Conservation (phyloP, 2,113 vertebrate species). For the Thalassoma bifasciatum region DNA sequence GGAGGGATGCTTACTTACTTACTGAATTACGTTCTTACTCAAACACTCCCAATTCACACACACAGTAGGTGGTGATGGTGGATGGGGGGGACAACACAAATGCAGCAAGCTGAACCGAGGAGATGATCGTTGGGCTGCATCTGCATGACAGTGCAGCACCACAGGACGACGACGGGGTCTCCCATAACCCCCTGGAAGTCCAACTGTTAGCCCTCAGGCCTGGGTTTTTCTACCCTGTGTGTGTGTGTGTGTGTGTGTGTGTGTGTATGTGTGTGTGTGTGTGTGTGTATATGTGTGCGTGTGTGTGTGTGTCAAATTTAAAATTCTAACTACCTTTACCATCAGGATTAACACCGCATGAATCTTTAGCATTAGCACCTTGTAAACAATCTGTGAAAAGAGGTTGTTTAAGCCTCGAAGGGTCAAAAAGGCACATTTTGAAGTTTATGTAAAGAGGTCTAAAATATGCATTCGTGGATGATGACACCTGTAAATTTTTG, state of each 20-base stretch:
- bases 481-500: background rate
- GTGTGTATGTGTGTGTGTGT: slow-evolving; percentile 26
- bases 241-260: slow-evolving; percentile 30
- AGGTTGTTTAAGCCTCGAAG: background rate
- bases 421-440: background rate
- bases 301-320: slow-evolving; percentile 47
- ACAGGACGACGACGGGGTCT: slow-evolving; percentile 51
- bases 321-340: slow-evolving; percentile 40
- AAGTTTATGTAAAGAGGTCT: background rate
- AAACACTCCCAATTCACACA: slow-evolving; percentile 14
- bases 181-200: slow-evolving; percentile 38
- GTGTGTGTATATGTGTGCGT: slow-evolving; percentile 19
- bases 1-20: slow-evolving; percentile 68
- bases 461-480: background rate
- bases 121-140: slow-evolving; percentile 67
- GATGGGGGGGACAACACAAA: slow-evolving; percentile 62
- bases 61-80: too few species aligned
- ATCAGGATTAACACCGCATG: slow-evolving; percentile 35
- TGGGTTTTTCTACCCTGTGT: slow-evolving; percentile 2
- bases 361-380: slow-evolving; percentile 36
- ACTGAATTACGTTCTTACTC: slow-evolving; percentile 47
- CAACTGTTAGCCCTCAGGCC: slow-evolving; percentile 43
- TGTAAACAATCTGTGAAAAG: slow-evolving; percentile 22
- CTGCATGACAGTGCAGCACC: slow-evolving; percentile 72
- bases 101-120: slow-evolving; percentile 25